Conservation (phyloP, 1,140 invertebrate species). For the Tetranychus cinnabarinus region DNA sequence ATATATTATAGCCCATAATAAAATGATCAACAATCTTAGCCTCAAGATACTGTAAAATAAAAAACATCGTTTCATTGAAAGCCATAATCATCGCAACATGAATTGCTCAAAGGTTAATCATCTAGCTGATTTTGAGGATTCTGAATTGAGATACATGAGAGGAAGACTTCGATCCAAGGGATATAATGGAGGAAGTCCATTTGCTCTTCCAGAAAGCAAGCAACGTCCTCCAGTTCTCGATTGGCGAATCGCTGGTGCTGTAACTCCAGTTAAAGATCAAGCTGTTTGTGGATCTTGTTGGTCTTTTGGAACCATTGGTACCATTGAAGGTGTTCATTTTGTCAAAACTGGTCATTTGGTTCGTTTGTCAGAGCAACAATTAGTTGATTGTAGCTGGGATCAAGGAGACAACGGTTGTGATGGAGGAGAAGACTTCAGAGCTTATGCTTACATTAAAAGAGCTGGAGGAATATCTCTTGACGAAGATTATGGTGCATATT, state of each 20-base stretch:
- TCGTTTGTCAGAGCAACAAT: conserved; percentile 30
- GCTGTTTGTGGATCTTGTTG: conserved; percentile 39
- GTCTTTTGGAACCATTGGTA: conserved; percentile 49
- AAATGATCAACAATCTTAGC: too few relatives aligned
- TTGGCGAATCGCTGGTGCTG: conserved; percentile 45
- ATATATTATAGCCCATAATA: too few relatives aligned
- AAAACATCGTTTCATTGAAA: conserved; percentile 59
- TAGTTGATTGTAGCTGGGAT: conserved; percentile 91
- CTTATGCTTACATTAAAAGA: conserved; percentile 78
- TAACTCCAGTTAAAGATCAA: conserved; percentile 52
- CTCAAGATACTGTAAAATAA: conserved; percentile 18
- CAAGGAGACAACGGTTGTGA: conserved; percentile 88
- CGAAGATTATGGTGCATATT: conserved; percentile 37
- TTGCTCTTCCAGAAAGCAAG: conserved; percentile 24
- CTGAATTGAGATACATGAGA: conserved; percentile 50
- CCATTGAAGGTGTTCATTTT: conserved; percentile 76
- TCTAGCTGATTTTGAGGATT: conserved; percentile 51
- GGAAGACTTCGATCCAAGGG: conserved; percentile 38
- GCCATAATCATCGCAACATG: conserved; percentile 48
- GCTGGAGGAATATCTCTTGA: conserved; percentile 66
- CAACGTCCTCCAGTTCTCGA: conserved; percentile 43
- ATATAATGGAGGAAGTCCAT: conserved; percentile 47
- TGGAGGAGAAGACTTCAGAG: conserved; percentile 66
- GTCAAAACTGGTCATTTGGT: conserved; percentile 44
- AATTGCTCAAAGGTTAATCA: conserved; percentile 64